phyloP scores from a whole-genome alignment of 2,797 vertebrate genomes.

The Urophycis tenuis region DNA sequence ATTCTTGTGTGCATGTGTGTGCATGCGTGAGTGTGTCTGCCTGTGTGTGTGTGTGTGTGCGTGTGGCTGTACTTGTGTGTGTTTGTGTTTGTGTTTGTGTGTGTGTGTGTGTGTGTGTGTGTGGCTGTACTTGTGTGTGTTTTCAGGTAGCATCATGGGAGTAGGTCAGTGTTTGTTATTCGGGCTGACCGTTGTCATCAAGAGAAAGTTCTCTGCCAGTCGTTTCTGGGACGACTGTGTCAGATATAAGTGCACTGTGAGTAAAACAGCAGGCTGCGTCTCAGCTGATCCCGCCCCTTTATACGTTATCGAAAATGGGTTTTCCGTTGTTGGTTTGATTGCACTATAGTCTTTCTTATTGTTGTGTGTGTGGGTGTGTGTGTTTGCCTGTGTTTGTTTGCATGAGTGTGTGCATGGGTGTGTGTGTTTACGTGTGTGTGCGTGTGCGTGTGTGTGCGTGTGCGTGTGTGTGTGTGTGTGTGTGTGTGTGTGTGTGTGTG shows the following conservation, averaged over 20 bases:
- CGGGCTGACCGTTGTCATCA: conserved; percentile 80
- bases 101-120: neutral
- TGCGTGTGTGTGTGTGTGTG: neutral
- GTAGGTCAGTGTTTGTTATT: conserved; percentile 84
- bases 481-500: neutral
- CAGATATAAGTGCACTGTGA: conserved; percentile 84
- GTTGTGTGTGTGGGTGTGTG: neutral
- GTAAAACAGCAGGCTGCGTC: conserved; percentile 25
- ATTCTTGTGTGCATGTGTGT: too few relatives aligned
- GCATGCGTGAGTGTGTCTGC: too few relatives aligned
- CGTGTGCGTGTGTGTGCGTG: neutral
- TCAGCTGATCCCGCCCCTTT: neutral
- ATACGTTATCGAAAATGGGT: neutral
- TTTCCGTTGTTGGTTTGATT: neutral
- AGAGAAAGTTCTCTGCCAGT: conserved; percentile 85
- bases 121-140: conserved; percentile 9
- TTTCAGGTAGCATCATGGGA: conserved; percentile 83
- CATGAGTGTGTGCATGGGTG: neutral
- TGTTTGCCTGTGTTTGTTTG: neutral
- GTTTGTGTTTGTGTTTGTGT: neutral
- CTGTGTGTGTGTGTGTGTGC: too few relatives aligned
- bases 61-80: too few relatives aligned
- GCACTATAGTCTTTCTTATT: neutral
- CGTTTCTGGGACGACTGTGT: conserved; percentile 91
- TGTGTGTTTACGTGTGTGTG: neutral